Evolutionary conservation across 1,140 invertebrate genomes (phyloP).

Genomic region (Alviniconcha marisindica): DNA sequence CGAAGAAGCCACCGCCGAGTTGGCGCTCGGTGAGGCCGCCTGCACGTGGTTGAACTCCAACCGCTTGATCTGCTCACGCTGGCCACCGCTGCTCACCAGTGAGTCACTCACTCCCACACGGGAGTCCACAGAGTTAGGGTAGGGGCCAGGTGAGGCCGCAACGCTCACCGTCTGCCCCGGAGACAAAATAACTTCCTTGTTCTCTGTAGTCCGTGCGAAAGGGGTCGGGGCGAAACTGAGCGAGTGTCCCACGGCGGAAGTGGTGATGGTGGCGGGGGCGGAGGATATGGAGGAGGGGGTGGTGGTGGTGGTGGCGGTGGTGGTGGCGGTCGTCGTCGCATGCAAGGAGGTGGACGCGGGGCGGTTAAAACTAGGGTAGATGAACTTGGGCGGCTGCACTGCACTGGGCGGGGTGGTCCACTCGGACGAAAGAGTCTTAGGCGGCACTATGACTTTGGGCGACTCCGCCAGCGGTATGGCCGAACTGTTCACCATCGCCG

Average conservation of each 20-base stretch:
- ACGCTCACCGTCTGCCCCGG: constrained; percentile 29
- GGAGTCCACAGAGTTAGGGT: constrained; percentile 16
- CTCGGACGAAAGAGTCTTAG: constrained; percentile 62
- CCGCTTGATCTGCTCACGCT: constrained; percentile 6
- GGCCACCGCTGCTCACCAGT: background rate
- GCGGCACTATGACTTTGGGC: constrained; percentile 49
- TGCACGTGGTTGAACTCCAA: constrained; percentile 49
- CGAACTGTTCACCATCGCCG: constrained; percentile 40
- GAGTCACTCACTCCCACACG: constrained; percentile 19
- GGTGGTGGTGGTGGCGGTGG: constrained; percentile 1
- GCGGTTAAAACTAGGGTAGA: constrained; percentile 67
- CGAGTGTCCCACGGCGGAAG: constrained; percentile 22
- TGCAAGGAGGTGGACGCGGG: constrained; percentile 50
- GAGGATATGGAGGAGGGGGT: constrained; percentile 23
- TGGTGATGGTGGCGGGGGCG: constrained; percentile 3
- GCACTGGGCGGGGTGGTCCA: constrained; percentile 65
- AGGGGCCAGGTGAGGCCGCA: background rate
- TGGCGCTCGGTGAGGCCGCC: background rate
- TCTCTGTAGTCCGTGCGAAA: constrained; percentile 42
- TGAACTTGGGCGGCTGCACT: constrained; percentile 70
- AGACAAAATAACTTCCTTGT: constrained; percentile 40
- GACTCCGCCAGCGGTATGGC: constrained; percentile 33
- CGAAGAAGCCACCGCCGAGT: background rate
- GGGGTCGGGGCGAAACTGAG: constrained; percentile 43
- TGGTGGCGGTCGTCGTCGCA: constrained; percentile 17